Evolutionary conservation across 2,797 vertebrate genomes (phyloP), one percentile per base, ranked within the genome.

Genomic region (Sebastes diaconus): DNA sequence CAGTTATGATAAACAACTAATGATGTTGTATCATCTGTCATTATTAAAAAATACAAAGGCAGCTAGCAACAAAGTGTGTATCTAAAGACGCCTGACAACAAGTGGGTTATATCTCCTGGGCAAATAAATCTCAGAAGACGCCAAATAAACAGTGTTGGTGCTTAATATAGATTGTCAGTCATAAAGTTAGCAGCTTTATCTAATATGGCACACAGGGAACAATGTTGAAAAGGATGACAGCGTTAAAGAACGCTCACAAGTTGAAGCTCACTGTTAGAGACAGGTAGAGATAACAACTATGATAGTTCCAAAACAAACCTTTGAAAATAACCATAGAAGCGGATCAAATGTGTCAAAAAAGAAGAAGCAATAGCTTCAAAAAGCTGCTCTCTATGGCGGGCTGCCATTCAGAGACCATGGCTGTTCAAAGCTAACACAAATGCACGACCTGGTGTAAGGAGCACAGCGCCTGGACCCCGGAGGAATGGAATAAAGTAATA

Each of bases 401-500:
- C 55, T 65, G 36, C 6, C 9, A 36, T 50, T 77, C 30, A 20
- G 16, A 50, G 57, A 59, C 24, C 6, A 5, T 11, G 6, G 8
- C 34, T 66, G 50, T 69, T 80, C 46, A 69, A 68, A 72, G 66
- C 34, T 16, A 34, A 32, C 42, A 60, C 27, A 77, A 65, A 82
- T 29, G 27, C 65, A 77, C 5, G 13, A 32, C 57, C 34, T 55
- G 59, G 10, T 50, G 13, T 39, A 25, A 22, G 54, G 42, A 75
- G 52, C 61, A 69, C 67, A 81, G 78, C 39, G 64, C 76, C 75
- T 68, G 71, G 22, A 55, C 60, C 57, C 61, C 9, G 0, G 14
- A 73, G 73, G 70, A 74, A 68, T 55, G 16, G 2, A 73, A 70
- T 42, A 69, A 73, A 75, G 64, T 61, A 75, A 65, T 57, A 36